Conservation (phyloP, 1,140 invertebrate genomes). For the Scaptomyza graminum region DNA sequence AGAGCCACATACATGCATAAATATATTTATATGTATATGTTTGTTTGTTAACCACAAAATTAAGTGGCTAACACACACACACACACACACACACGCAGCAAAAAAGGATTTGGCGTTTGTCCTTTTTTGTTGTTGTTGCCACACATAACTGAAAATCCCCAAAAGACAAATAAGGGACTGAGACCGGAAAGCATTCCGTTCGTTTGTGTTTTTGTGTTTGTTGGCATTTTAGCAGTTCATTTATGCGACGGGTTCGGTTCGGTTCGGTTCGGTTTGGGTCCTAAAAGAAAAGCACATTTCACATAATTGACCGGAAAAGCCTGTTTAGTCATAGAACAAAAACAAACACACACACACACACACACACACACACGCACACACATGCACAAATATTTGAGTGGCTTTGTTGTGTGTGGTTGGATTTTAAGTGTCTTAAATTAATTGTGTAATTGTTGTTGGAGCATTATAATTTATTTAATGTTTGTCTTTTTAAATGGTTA, state of each 20-base stretch:
- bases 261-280: neutral
- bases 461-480: too few relatives aligned
- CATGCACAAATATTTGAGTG: slow-evolving; percentile 38
- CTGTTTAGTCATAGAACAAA: slow-evolving; percentile 43
- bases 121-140: slow-evolving; percentile 38
- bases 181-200: slow-evolving; percentile 51
- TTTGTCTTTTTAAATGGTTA: too few relatives aligned
- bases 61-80: slow-evolving; percentile 63
- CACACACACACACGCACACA: too few relatives aligned
- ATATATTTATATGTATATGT: slow-evolving; percentile 10
- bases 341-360: slow-evolving; percentile 7
- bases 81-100: slow-evolving; percentile 45
- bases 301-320: slow-evolving; percentile 68
- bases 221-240: slow-evolving; percentile 80
- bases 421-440: slow-evolving; percentile 8
- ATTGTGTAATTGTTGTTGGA: neutral
- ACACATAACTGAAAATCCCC: slow-evolving; percentile 53
- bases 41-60: slow-evolving; percentile 69
- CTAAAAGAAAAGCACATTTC: slow-evolving; percentile 19
- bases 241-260: slow-evolving; percentile 52
- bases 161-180: slow-evolving; percentile 65
- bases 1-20: slow-evolving; percentile 31
- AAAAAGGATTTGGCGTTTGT: slow-evolving; percentile 50
- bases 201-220: slow-evolving; percentile 65
- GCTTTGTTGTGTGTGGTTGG: slow-evolving; percentile 20